A percentile compares a stretch with the other conserved stretches of the same genome.
Evolutionary conservation across 2,888 invertebrate genomes (phyloP).

Genomic region (Drosophila rubida): DNA sequence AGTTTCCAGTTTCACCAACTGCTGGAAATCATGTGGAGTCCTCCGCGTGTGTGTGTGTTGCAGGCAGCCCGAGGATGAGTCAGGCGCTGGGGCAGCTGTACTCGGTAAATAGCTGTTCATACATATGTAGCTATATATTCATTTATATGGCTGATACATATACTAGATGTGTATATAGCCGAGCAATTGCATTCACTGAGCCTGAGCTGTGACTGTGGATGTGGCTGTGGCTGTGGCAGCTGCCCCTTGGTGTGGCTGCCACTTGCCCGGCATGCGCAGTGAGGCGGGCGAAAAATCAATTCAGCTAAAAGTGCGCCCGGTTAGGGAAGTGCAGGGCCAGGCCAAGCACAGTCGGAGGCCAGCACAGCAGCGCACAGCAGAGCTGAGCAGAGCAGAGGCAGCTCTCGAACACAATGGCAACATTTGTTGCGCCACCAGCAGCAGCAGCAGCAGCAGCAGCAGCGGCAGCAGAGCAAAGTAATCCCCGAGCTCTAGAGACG

Average conservation of each 20-base stretch:
- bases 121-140: constrained; percentile 1
- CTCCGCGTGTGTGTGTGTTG: constrained; percentile 2
- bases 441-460: no score
- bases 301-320: constrained; percentile 82
- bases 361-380: constrained; percentile 1
- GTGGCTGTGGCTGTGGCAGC: constrained; percentile 18
- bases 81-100: constrained; percentile 41
- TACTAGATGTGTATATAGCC: constrained; percentile 4
- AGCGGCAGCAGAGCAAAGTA: constrained; percentile 53
- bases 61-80: constrained; percentile 45
- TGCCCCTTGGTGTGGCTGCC: constrained; percentile 43
- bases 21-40: constrained; percentile 40
- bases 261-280: constrained; percentile 77
- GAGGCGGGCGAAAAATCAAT: constrained; percentile 80
- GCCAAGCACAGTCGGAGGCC: constrained; percentile 27
- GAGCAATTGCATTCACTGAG: constrained; percentile 59
- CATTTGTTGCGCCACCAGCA: constrained; percentile 70
- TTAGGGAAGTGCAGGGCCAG: constrained; percentile 63
- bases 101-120: constrained; percentile 12
- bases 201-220: constrained; percentile 14
- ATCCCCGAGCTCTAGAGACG: constrained; percentile 23
- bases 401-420: constrained; percentile 60
- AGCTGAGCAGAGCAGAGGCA: constrained; percentile 1
- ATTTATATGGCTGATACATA: not conserved
- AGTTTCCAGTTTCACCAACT: constrained; percentile 47